Evolutionary conservation across 2,113 vertebrate species (phyloP), one percentile per base, ranked within the genome.

Genomic region (Eulacestoma nigropectus): DNA sequence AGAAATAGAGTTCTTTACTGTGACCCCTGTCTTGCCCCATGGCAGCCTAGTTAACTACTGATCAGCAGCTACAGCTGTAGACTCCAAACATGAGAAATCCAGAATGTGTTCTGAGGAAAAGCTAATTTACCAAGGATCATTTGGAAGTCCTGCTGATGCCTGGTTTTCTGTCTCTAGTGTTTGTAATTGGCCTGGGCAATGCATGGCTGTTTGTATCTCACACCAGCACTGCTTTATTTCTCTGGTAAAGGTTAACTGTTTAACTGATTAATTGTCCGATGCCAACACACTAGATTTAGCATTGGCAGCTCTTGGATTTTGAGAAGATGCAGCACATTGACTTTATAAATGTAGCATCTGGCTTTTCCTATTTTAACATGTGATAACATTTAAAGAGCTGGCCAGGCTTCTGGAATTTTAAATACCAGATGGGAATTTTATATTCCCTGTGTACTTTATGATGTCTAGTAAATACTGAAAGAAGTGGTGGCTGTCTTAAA

Each of bases 311-410:
- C 84, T 86, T 91, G 55, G 75, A 94, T 84, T 77, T 92, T 72
- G 92, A 83, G 84, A n/a, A 75, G 29, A 60, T 55, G 72, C 7
- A 84, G n/a, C 35, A 83, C 60, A 25, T 22, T 82, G 89, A 75
- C 59, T 83, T 76, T 95, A 60, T 72, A 80, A 94, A 91, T 53
- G 33, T 69, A 96, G 86, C 63, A 84, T 70, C 86, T 96, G 44
- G 16, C 41, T 95, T 90, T 92, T 94, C 29, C 82, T 81, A 37
- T 89, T 65, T 77, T 91, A 92, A 59, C 18, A 53, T 62, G 64
- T 23, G 70, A 41, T 80, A 81, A 84, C 29, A n/a, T 89, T 95
- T 35, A 76, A 92, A 93, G 55, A 93, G 35, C 16, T 49, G 78
- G 35, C 95, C 37, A 53, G 10, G 80, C 84, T 93, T 95, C 37